Percentiles rank a stretch among this genome's conserved stretches.
phyloP scores from a whole-genome alignment of 1,140 invertebrate species.

The Atta cephalotes region DNA sequence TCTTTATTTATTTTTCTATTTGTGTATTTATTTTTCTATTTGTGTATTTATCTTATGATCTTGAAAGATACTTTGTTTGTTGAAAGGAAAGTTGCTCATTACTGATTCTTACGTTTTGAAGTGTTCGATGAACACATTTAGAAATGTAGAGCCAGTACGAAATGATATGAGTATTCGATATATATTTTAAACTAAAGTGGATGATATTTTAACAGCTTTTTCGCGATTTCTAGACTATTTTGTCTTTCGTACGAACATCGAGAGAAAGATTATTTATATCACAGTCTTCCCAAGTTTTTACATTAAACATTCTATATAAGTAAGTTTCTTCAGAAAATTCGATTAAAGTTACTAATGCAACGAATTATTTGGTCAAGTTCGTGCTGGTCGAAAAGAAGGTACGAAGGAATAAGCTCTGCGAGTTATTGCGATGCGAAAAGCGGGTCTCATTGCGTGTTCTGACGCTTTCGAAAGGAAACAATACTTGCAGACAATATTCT shows the following conservation, averaged over 20 bases:
- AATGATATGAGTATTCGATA: not conserved
- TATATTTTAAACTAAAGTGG: not conserved
- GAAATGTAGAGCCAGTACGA: not conserved
- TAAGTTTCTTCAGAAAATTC: constrained; percentile 2
- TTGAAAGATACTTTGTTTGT: constrained; percentile 88
- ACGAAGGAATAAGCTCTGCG: not conserved
- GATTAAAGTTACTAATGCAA: constrained; percentile 11
- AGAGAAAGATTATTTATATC: constrained; percentile 19
- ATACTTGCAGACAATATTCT: constrained; percentile 35
- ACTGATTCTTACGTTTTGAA: not conserved
- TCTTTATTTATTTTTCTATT: too few species aligned
- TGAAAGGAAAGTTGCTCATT: constrained; percentile 70
- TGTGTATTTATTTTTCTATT: too few species aligned
- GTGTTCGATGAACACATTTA: not conserved
- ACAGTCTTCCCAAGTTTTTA: not conserved
- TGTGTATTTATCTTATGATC: constrained; percentile 83
- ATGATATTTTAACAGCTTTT: not conserved
- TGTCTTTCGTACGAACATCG: not conserved
- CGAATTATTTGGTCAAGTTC: constrained; percentile 3
- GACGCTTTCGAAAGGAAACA: constrained; percentile 22
- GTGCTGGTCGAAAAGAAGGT: not conserved
- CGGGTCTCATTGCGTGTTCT: not conserved
- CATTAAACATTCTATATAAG: not conserved
- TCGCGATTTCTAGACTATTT: not conserved
- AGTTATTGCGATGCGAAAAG: constrained; percentile 1